Evolutionary conservation across 2,113 vertebrate genomes (phyloP).

Genomic region (Pygoscelis antarcticus): DNA sequence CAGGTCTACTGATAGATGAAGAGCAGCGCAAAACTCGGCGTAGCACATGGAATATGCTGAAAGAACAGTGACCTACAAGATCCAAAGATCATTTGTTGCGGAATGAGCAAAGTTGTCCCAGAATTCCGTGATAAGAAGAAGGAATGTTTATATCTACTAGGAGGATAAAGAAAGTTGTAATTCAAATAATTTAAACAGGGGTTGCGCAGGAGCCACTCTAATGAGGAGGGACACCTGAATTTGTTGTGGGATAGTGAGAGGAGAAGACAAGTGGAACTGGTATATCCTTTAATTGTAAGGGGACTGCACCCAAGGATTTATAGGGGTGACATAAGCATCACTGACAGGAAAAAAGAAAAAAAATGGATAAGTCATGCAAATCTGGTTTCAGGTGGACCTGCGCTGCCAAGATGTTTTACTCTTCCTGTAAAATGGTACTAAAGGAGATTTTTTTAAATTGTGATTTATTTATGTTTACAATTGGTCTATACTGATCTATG

Average conservation of each 20-base stretch:
- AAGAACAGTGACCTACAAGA: background rate
- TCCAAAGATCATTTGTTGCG: background rate
- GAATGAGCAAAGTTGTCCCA: background rate
- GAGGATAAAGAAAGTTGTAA: background rate
- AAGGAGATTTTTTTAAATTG: background rate
- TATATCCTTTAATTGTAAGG: background rate
- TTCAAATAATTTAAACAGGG: background rate
- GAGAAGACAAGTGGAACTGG: background rate
- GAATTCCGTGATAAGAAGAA: background rate
- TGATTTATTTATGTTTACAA: background rate
- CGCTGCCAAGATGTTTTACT: background rate
- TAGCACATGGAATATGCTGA: background rate
- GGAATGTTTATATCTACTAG: background rate
- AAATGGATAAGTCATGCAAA: background rate
- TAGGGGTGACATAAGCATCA: background rate
- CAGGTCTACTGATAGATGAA: background rate
- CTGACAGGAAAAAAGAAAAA: background rate
- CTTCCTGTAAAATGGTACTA: background rate
- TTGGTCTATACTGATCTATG: background rate
- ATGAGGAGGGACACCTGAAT: background rate
- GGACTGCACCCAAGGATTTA: background rate
- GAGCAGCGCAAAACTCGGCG: background rate
- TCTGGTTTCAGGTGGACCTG: background rate
- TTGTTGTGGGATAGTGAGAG: background rate
- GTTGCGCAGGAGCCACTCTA: background rate